These are phyloP conservation scores for Phalacrocorax brasilianus DNA, from an alignment of 2,113 vertebrate species.

Conservation along the genomic window DNA sequence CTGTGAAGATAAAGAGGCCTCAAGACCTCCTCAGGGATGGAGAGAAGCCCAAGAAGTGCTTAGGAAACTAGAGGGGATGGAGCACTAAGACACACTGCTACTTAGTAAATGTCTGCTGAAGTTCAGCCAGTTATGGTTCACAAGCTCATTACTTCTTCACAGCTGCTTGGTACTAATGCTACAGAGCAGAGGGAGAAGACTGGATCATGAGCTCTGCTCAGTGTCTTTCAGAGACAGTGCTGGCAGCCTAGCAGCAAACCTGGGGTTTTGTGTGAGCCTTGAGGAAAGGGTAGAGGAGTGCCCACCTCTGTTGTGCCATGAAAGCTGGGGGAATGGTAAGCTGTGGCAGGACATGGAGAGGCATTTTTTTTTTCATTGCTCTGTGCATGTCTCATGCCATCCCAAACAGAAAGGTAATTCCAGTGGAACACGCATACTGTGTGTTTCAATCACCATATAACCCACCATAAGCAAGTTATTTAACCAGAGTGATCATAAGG, in stretches of 20 bases:
- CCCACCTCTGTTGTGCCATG: background rate
- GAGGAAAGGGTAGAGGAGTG: background rate
- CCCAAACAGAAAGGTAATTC: background rate
- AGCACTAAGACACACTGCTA: background rate
- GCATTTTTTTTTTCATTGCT: background rate
- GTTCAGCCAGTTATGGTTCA: background rate
- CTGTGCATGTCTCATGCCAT: background rate
- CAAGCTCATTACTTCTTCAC: background rate
- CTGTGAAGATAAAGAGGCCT: background rate
- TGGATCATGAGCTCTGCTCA: background rate
- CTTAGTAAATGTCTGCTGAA: background rate
- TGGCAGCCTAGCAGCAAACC: background rate
- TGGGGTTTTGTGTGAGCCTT: background rate
- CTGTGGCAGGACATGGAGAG: background rate
- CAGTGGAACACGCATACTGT: fast-evolving
- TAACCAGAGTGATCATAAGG: background rate
- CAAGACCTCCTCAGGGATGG: background rate
- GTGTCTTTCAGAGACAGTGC: background rate
- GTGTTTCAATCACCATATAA: background rate
- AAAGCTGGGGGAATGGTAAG: background rate
- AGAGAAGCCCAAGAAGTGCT: background rate
- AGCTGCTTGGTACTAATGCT: background rate
- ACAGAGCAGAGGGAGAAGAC: background rate
- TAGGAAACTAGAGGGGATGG: background rate
- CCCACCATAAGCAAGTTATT: fast-evolving